phyloP scores from a whole-genome alignment of 2,113 vertebrate genomes.

The Micronycteris hirsuta region DNA sequence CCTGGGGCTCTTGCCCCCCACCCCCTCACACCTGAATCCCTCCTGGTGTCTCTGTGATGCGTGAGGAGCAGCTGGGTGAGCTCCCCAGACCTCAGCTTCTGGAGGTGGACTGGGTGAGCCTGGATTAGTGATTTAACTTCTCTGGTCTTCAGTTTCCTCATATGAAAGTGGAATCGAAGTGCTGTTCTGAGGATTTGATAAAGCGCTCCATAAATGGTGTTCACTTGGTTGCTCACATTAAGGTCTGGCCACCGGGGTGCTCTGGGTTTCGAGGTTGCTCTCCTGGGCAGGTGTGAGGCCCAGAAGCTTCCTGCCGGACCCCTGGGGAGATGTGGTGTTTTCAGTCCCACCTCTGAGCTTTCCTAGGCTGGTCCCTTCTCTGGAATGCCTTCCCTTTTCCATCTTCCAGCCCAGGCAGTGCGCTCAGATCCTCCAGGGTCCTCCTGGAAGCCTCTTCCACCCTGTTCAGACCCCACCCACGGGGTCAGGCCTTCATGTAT shows the following conservation, averaged over 20 bases:
- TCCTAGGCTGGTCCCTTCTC: too few relatives aligned
- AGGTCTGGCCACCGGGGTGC: neutral
- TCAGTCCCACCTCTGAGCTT: neutral
- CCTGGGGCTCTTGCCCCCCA: neutral
- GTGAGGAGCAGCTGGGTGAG: neutral
- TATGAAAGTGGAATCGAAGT: neutral
- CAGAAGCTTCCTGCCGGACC: neutral
- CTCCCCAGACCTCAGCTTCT: neutral
- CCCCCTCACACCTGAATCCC: neutral
- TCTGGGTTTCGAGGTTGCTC: too few relatives aligned
- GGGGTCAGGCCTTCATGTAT: neutral
- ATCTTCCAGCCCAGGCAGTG: too few relatives aligned
- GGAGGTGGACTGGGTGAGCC: neutral
- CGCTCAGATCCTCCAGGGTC: neutral
- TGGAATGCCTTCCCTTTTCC: too few relatives aligned
- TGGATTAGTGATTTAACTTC: neutral
- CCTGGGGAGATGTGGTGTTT: neutral
- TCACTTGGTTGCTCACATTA: fast-evolving
- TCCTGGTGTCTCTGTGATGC: neutral
- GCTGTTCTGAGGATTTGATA: neutral
- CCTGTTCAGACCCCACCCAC: neutral
- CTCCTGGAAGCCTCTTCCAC: neutral
- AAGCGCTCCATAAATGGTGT: neutral
- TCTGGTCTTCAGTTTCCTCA: neutral
- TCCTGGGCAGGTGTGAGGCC: too few relatives aligned